These are phyloP conservation scores for Thamnaconus septentrionalis DNA, from an alignment of 2,113 vertebrate species.

Conservation along the genomic window DNA sequence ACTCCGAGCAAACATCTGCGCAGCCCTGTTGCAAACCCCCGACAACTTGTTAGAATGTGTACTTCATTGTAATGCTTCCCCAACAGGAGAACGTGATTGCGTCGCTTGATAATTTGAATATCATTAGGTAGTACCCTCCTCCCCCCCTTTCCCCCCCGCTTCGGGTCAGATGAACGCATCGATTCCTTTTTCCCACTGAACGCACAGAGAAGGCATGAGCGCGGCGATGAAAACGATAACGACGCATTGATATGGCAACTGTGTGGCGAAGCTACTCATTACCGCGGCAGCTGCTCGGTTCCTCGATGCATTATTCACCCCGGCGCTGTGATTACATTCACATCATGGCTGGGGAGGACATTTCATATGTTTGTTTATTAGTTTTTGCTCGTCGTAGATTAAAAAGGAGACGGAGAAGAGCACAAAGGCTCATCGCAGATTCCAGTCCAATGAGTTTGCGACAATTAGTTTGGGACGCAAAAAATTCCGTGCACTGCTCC, in stretches of 20 bases:
- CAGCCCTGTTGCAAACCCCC: conserved; percentile 21
- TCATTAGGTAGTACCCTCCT: conserved; percentile 10
- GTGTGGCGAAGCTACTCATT: conserved; percentile 34
- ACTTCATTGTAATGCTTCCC: conserved; percentile 29
- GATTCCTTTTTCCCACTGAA: too few relatives aligned
- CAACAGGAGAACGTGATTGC: conserved; percentile 60
- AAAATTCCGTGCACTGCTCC: too few relatives aligned
- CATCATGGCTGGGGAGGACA: conserved; percentile 22
- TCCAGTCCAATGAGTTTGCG: too few relatives aligned
- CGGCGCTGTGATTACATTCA: conserved; percentile 35
- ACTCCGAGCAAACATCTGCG: conserved; percentile 36
- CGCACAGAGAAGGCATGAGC: too few relatives aligned
- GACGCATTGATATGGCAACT: conserved; percentile 29
- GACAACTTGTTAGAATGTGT: conserved; percentile 32
- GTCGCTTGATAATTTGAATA: conserved; percentile 26
- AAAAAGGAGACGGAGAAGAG: conserved; percentile 1
- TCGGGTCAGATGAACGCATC: too few relatives aligned
- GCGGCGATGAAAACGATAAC: conserved; percentile 10
- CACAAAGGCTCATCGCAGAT: too few relatives aligned
- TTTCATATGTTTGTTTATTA: conserved; percentile 8
- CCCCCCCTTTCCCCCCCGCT: too few relatives aligned
- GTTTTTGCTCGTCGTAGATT: conserved; percentile 20
- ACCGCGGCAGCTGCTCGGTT: conserved; percentile 47
- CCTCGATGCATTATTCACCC: conserved; percentile 35
- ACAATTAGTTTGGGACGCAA: too few relatives aligned